Conservation (phyloP, 2,888 invertebrate genomes). For the Nemotelus nigrinus region DNA sequence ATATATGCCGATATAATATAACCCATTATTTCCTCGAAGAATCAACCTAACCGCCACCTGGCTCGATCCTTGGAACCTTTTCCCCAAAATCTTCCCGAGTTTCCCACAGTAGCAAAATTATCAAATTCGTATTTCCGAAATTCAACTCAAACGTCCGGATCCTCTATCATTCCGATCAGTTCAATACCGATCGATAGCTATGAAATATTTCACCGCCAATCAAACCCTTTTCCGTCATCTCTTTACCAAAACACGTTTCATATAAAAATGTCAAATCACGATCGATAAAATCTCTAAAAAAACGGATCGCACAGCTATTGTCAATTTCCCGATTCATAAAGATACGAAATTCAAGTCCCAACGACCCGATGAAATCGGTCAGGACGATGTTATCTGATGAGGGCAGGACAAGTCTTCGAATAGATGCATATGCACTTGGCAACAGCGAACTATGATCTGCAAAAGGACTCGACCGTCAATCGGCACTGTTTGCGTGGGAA, state of each 20-base stretch:
- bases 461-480: background rate
- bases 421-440: background rate
- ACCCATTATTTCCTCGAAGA: too few relatives aligned
- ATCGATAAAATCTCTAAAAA: constrained; percentile 26
- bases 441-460: background rate
- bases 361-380: constrained; percentile 7
- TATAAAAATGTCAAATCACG: constrained; percentile 33
- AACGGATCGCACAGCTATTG: constrained; percentile 10
- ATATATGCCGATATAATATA: too few relatives aligned
- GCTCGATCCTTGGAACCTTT: background rate
- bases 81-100: background rate
- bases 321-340: background rate
- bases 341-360: background rate
- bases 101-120: constrained; percentile 35
- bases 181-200: constrained; percentile 20
- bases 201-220: constrained; percentile 23
- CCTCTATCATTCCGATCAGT: background rate
- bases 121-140: constrained; percentile 6
- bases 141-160: constrained; percentile 29
- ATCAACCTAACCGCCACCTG: constrained; percentile 9
- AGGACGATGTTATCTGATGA: constrained; percentile 23
- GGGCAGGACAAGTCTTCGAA: constrained; percentile 8
- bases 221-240: constrained; percentile 39
- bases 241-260: constrained; percentile 18
- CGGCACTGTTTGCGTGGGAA: constrained; percentile 33